Percentiles rank a stretch among this genome's conserved stretches.
These are phyloP conservation scores for Lamprologus ornatipinnis DNA, from an alignment of 2,113 vertebrate species.

Conservation along the genomic window DNA sequence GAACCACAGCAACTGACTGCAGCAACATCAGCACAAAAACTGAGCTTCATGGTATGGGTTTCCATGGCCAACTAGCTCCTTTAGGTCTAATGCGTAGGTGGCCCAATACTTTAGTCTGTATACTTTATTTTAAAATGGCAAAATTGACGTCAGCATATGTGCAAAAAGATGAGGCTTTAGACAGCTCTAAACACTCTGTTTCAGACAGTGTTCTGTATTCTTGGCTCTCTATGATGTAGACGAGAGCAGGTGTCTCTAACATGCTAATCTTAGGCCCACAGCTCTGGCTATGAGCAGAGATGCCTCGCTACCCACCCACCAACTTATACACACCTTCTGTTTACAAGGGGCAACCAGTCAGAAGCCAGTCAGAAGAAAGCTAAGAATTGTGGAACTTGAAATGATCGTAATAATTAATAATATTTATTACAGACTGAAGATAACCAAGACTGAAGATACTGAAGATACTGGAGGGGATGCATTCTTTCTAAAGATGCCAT, in stretches of 20 bases:
- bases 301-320: not conserved
- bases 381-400: not conserved
- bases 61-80: not conserved
- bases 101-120: not conserved
- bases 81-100: not conserved
- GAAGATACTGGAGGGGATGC: not conserved
- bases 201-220: not conserved
- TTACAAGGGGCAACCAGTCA: not conserved
- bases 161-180: not conserved
- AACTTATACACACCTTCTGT: not conserved
- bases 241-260: not conserved
- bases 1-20: not conserved
- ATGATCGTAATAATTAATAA: not conserved
- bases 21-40: not conserved
- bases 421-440: not conserved
- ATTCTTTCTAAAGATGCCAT: not conserved
- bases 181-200: not conserved
- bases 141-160: not conserved
- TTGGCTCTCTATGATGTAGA: not conserved
- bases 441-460: not conserved
- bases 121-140: not conserved
- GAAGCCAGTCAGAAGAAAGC: not conserved
- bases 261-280: not conserved
- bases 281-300: not conserved
- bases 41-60: not conserved